phyloP scores from a whole-genome alignment of 2,888 invertebrate genomes.

The Girardia tigrina region DNA sequence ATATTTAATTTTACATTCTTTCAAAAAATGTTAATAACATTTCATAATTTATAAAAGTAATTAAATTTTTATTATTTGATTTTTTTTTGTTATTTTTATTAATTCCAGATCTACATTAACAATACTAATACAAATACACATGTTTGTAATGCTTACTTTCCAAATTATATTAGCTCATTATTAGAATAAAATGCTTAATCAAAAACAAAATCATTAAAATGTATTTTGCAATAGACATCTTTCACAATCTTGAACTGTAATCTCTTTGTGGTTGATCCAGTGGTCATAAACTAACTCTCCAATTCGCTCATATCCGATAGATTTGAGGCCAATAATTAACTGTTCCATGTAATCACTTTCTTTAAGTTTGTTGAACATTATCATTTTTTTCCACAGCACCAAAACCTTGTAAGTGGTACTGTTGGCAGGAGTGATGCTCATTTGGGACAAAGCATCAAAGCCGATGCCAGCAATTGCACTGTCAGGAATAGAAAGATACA shows the following conservation, averaged over 20 bases:
- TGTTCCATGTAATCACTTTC: not conserved
- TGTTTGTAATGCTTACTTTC: too few relatives aligned
- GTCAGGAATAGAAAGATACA: constrained; percentile 7
- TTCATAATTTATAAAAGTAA: too few relatives aligned
- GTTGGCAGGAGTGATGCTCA: not conserved
- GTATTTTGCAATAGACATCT: constrained; percentile 1
- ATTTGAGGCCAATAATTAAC: not conserved
- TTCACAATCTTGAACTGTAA: not conserved
- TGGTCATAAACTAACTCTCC: constrained; percentile 1
- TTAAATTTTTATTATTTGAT: too few relatives aligned
- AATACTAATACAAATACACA: too few relatives aligned
- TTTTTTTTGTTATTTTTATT: too few relatives aligned
- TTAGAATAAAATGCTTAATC: too few relatives aligned
- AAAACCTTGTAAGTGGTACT: not conserved
- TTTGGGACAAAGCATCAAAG: constrained; percentile 11
- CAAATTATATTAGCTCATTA: too few relatives aligned
- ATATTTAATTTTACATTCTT: too few relatives aligned
- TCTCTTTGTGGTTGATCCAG: not conserved
- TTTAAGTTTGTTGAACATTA: not conserved
- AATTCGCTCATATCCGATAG: not conserved
- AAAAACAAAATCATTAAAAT: too few relatives aligned
- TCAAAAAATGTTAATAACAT: too few relatives aligned
- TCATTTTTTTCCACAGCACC: not conserved
- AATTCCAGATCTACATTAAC: too few relatives aligned
- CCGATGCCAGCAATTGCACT: constrained; percentile 11